Evolutionary conservation across 2,797 vertebrate genomes (phyloP).

Genomic region (Sparidentex hasta): DNA sequence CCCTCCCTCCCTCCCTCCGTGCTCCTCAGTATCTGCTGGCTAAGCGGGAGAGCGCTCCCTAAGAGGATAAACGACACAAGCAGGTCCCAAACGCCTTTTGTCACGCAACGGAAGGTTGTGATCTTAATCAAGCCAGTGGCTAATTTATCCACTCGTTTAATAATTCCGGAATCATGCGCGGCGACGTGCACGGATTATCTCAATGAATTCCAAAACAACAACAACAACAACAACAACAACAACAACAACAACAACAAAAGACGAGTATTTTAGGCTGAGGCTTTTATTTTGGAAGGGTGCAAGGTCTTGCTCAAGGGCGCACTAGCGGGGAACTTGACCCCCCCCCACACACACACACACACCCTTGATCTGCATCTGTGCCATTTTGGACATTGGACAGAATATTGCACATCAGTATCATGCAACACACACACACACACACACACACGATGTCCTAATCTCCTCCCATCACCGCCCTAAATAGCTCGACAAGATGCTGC

Average conservation of each 20-base stretch:
- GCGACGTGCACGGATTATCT: not conserved
- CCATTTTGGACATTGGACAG: not conserved
- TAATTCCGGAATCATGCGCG: constrained; percentile 14
- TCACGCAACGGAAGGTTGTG: constrained; percentile 81
- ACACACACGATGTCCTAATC: not conserved
- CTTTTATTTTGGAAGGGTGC: constrained; percentile 21
- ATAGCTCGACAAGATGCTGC: not conserved
- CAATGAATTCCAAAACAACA: not conserved
- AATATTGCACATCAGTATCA: not conserved
- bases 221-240: no score
- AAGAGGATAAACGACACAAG: constrained; percentile 83
- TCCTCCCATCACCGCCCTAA: not conserved
- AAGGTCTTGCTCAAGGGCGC: constrained; percentile 52
- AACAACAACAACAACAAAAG: no score
- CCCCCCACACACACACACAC: not conserved
- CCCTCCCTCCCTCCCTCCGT: constrained; percentile 27
- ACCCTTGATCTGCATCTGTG: constrained; percentile 9
- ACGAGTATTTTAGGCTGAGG: not conserved
- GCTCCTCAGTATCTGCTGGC: constrained; percentile 70
- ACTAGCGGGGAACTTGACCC: constrained; percentile 8
- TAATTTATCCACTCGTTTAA: constrained; percentile 48
- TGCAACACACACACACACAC: not conserved
- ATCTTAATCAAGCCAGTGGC: constrained; percentile 63
- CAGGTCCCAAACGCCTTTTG: constrained; percentile 77
- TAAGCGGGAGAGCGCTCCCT: constrained; percentile 78